Evolutionary conservation across 2,113 vertebrate species (phyloP).

Genomic region (Dipodomys merriami): DNA sequence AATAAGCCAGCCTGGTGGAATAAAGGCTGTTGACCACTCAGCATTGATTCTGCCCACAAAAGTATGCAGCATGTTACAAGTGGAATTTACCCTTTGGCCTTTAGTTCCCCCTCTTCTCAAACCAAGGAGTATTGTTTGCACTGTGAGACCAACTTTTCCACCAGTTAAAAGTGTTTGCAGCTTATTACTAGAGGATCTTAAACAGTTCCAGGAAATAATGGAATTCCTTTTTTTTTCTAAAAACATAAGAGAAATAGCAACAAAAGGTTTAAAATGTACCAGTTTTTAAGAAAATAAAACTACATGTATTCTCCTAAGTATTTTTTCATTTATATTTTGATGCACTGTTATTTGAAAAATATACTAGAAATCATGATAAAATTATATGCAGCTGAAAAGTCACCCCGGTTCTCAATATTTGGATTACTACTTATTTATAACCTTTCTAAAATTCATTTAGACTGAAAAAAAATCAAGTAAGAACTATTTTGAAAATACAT

Average conservation of each 20-base stretch:
- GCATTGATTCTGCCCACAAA: slow-evolving; percentile 79
- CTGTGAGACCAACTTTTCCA: slow-evolving; percentile 59
- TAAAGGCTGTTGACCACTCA: slow-evolving; percentile 40
- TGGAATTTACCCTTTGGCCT: slow-evolving; percentile 84
- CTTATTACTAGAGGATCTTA: slow-evolving; percentile 56
- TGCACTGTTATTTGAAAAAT: background rate
- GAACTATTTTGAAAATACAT: background rate
- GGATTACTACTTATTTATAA: background rate
- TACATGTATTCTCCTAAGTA: background rate
- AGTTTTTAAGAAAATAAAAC: background rate
- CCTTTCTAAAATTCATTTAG: background rate
- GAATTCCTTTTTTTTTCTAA: background rate
- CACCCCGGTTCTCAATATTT: background rate
- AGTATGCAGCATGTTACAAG: slow-evolving; percentile 74
- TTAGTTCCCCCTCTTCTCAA: slow-evolving; percentile 79
- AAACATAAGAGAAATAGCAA: background rate
- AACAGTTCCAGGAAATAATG: slow-evolving; percentile 35
- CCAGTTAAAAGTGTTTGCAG: slow-evolving; percentile 59
- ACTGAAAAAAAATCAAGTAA: slow-evolving; percentile 24
- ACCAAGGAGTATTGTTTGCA: slow-evolving; percentile 81
- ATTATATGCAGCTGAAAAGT: background rate
- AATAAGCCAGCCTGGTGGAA: background rate
- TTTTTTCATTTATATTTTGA: background rate
- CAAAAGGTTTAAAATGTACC: fast-evolving
- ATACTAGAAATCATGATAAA: background rate